phyloP scores from a whole-genome alignment of 2,113 vertebrate species.

The Catharus fuscescens region DNA sequence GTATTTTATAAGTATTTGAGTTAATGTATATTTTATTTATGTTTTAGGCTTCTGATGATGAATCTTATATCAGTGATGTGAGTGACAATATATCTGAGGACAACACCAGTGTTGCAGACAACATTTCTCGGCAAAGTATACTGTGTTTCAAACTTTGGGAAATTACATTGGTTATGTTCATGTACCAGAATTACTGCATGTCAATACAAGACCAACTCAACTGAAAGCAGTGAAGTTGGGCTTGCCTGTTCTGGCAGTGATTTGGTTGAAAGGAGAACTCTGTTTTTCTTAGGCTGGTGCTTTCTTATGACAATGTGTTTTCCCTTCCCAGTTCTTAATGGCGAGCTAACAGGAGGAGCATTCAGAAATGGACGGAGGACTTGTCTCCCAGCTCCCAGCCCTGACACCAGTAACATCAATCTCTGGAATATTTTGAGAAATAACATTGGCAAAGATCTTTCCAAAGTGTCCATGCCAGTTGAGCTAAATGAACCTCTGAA shows the following conservation, averaged over 20 bases:
- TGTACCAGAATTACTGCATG: neutral
- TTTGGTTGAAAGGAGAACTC: neutral
- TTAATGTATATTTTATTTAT: slow-evolving; percentile 14
- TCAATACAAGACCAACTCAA: neutral
- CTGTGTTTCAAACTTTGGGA: slow-evolving; percentile 32
- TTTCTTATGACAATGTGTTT: slow-evolving; percentile 4
- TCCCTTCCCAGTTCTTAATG: slow-evolving; percentile 86
- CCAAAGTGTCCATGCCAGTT: slow-evolving; percentile 99
- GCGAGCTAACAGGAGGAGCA: slow-evolving; percentile 90
- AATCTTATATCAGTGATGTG: slow-evolving; percentile 99
- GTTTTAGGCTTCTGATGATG: slow-evolving; percentile 94
- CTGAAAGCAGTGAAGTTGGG: slow-evolving; percentile 4
- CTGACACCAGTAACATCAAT: slow-evolving; percentile 97
- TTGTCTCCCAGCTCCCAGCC: slow-evolving; percentile 92
- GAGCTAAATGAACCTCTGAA: slow-evolving; percentile 98
- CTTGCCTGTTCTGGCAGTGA: neutral
- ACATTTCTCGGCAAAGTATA: slow-evolving; percentile 96
- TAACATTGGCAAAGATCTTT: slow-evolving; percentile 98
- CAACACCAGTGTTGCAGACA: slow-evolving; percentile 98
- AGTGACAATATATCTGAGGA: slow-evolving; percentile 99
- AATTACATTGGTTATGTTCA: neutral
- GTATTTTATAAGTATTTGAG: neutral
- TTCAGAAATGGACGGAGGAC: slow-evolving; percentile 93
- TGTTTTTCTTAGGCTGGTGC: neutral
- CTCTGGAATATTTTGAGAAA: slow-evolving; percentile 99